Evolutionary conservation across 2,113 vertebrate species (phyloP).

Genomic region (Seriola aureovittata): DNA sequence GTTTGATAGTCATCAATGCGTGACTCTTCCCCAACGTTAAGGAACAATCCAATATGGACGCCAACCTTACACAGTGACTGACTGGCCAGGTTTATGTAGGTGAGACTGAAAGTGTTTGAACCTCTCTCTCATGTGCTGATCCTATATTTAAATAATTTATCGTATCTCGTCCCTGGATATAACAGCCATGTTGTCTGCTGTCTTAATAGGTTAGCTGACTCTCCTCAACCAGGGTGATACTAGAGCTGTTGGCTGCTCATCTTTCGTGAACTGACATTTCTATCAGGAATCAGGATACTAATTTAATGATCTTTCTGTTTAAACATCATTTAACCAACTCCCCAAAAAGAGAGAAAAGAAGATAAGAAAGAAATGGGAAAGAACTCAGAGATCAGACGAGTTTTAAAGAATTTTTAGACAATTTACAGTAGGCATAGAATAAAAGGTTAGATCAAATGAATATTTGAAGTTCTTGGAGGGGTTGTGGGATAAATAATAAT

Average conservation of each 20-base stretch:
- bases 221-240: not conserved
- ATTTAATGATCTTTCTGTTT: not conserved
- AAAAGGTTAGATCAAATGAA: slow-evolving; percentile 68
- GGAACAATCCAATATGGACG: no score
- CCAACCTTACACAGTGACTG: no score
- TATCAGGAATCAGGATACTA: not conserved
- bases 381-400: not conserved
- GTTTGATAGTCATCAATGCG: no score
- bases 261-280: not conserved
- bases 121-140: no score
- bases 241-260: not conserved
- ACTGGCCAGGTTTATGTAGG: no score
- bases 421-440: slow-evolving; percentile 34
- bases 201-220: no score
- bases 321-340: not conserved
- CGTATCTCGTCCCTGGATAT: no score
- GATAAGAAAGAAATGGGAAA: not conserved
- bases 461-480: slow-evolving; percentile 47
- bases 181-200: no score
- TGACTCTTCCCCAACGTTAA: no score
- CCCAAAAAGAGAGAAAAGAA: not conserved
- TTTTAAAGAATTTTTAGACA: slow-evolving; percentile 54
- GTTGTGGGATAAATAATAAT: slow-evolving; percentile 51
- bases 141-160: no score
- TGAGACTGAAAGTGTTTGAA: no score